phyloP scores from a whole-genome alignment of 2,888 invertebrate species.

The Scaptomyza cyrtandrae region DNA sequence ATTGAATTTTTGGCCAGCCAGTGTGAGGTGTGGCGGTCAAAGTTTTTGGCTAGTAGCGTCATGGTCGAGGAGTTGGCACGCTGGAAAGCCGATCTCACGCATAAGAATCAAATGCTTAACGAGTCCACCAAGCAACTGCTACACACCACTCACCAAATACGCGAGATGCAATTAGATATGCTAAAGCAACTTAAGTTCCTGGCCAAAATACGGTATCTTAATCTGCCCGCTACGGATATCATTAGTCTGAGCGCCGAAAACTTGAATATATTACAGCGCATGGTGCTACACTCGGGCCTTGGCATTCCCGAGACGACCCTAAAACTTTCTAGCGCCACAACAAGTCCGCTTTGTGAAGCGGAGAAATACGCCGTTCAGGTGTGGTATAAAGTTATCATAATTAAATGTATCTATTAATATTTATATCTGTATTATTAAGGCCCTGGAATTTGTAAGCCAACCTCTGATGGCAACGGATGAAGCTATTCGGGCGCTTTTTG shows the following conservation, averaged over 20 bases:
- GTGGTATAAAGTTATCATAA: constrained; percentile 1
- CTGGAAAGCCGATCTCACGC: constrained; percentile 92
- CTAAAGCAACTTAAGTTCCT: constrained; percentile 83
- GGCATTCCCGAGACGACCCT: constrained; percentile 83
- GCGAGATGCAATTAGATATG: constrained; percentile 84
- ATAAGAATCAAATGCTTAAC: constrained; percentile 84
- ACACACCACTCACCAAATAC: constrained; percentile 83
- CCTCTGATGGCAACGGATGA: constrained; percentile 84
- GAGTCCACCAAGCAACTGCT: constrained; percentile 83
- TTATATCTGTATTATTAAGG: constrained; percentile 45
- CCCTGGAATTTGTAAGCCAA: constrained; percentile 82
- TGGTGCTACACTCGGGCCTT: constrained; percentile 84
- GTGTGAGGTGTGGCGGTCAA: constrained; percentile 98
- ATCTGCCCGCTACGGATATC: constrained; percentile 83
- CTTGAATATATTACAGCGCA: constrained; percentile 83
- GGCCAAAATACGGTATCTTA: constrained; percentile 82
- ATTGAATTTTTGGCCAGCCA: constrained; percentile 96
- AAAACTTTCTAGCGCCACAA: constrained; percentile 78
- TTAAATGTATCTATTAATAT: not conserved
- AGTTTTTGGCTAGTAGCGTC: constrained; percentile 96
- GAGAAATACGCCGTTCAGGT: constrained; percentile 83
- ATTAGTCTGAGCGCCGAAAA: constrained; percentile 83
- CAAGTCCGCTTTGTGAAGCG: constrained; percentile 81
- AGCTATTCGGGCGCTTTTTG: constrained; percentile 83
- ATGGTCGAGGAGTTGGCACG: constrained; percentile 96